Evolutionary conservation across 2,113 vertebrate species (phyloP).

Genomic region (Ursus arctos): DNA sequence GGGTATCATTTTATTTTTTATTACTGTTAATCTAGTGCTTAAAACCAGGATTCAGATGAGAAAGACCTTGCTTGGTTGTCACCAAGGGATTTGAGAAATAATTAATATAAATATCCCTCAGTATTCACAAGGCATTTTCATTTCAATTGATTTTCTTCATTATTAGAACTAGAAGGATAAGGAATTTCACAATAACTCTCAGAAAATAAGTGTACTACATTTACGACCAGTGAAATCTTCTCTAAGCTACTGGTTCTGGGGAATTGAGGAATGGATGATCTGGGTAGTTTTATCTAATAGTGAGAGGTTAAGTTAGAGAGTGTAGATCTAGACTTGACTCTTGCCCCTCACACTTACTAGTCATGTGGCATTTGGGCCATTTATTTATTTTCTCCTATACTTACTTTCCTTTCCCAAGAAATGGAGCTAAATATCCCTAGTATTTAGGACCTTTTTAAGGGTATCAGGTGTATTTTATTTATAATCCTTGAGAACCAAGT

Average conservation of each 20-base stretch:
- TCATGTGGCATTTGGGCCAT: neutral
- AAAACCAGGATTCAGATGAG: neutral
- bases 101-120: neutral
- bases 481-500: neutral
- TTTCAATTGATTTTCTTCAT: neutral
- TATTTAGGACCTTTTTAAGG: neutral
- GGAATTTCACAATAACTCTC: neutral
- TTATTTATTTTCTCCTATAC: neutral
- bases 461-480: neutral
- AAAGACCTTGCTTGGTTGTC: constrained; percentile 7
- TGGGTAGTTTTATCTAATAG: too few relatives aligned
- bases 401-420: neutral
- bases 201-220: neutral
- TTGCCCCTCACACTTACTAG: neutral
- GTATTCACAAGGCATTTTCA: neutral
- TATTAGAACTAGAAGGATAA: neutral
- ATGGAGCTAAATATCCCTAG: neutral
- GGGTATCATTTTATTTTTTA: neutral
- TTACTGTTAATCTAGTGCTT: neutral
- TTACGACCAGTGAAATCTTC: neutral
- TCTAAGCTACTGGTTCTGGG: neutral
- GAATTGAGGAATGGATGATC: neutral
- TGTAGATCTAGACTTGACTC: neutral
- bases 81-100: neutral
- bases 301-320: neutral